phyloP scores from a whole-genome alignment of 2,113 vertebrate species.

The Antechinus stuartii region DNA sequence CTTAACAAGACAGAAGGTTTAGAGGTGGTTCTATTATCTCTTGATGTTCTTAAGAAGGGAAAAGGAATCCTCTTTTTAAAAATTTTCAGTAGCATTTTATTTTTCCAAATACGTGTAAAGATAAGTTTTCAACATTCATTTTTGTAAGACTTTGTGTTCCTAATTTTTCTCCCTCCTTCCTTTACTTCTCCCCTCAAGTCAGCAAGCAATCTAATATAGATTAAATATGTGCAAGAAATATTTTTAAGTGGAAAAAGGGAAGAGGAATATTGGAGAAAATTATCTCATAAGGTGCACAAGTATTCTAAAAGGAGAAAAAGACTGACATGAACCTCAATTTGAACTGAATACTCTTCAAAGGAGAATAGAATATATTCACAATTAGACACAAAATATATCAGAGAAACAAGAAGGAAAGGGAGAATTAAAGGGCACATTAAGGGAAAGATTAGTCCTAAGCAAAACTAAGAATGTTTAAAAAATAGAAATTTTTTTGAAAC shows the following conservation, averaged over 20 bases:
- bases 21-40: neutral
- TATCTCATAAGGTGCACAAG: neutral
- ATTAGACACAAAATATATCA: neutral
- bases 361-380: neutral
- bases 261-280: neutral
- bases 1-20: neutral
- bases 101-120: no score
- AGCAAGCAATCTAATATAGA: no score
- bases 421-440: neutral
- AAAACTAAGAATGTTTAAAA: neutral
- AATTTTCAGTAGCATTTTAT: no score
- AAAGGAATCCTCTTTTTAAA: neutral
- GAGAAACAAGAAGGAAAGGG: neutral
- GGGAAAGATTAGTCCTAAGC: neutral
- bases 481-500: neutral
- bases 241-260: neutral
- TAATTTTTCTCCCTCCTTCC: no score
- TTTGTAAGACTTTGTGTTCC: no score
- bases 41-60: neutral
- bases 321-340: neutral
- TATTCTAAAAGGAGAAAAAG: neutral
- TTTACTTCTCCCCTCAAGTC: no score
- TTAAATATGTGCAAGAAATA: no score
- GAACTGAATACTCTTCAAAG: neutral
- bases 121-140: no score